phyloP scores from a whole-genome alignment of 2,797 vertebrate genomes.

The Jordanella pulchra region DNA sequence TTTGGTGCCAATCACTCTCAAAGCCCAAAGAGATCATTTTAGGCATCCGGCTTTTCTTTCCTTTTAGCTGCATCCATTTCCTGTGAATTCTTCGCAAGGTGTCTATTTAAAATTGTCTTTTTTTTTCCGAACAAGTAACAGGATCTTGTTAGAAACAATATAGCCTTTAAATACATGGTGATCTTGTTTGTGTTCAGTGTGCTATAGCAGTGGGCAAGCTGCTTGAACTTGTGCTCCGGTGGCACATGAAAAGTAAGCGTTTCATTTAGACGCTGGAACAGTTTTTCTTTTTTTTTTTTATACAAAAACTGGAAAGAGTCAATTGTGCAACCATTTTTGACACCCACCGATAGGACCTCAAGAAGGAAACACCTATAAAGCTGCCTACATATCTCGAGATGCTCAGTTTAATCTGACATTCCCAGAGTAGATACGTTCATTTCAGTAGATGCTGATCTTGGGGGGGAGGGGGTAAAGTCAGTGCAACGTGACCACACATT shows the following conservation, averaged over 20 bases:
- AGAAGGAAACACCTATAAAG: conserved; percentile 30
- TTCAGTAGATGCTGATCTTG: conserved; percentile 51
- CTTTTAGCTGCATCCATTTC: conserved; percentile 60
- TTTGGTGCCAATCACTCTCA: conserved; percentile 73
- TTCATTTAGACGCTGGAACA: conserved; percentile 27
- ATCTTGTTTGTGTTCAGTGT: conserved; percentile 69
- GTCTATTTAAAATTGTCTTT: conserved; percentile 39
- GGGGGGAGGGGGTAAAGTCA: conserved; percentile 36
- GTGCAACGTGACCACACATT: conserved; percentile 54
- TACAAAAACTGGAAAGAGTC: conserved; percentile 70
- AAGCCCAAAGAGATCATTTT: conserved; percentile 73
- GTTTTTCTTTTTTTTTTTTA: conserved; percentile 30
- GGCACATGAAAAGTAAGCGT: conserved; percentile 39
- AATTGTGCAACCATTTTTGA: conserved; percentile 72
- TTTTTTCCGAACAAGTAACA: conserved; percentile 51
- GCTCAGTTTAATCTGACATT: conserved; percentile 32
- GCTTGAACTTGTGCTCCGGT: conserved; percentile 73
- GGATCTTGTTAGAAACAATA: conserved; percentile 58
- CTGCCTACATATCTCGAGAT: conserved; percentile 30
- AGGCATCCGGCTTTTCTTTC: conserved; percentile 51
- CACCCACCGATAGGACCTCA: conserved; percentile 40
- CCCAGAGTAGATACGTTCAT: conserved; percentile 60
- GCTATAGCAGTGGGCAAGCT: conserved; percentile 73
- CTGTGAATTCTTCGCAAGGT: conserved; percentile 41
- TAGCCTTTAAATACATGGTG: conserved; percentile 61